A percentile compares a stretch with the other conserved stretches of the same genome.
phyloP scores from a whole-genome alignment of 1,140 invertebrate species.

The Schlechtendalia chinensis region DNA sequence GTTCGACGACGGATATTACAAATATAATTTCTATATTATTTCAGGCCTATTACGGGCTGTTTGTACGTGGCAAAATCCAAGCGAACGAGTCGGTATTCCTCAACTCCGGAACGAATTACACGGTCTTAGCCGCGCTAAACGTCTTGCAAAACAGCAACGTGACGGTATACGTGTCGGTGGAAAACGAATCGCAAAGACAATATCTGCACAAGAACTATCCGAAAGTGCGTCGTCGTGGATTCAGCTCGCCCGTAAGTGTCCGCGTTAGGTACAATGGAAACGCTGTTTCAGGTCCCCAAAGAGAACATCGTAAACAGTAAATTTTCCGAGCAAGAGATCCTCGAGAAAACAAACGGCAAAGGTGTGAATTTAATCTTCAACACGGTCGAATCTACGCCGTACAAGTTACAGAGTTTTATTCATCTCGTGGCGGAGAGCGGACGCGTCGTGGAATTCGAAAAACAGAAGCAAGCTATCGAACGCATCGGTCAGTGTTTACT shows the following conservation, averaged over 20 bases:
- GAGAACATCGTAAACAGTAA: constrained; percentile 15
- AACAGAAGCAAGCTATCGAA: constrained; percentile 25
- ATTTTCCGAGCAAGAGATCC: constrained; percentile 15
- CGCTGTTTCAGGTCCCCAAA: not conserved
- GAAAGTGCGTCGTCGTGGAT: not conserved
- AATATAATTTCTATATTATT: not conserved
- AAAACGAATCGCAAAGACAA: constrained; percentile 33
- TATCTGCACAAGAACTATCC: constrained; percentile 13
- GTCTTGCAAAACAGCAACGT: constrained; percentile 19
- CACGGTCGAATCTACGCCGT: not conserved
- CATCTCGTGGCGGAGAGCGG: constrained; percentile 37
- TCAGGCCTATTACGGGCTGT: constrained; percentile 82
- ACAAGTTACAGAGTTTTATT: constrained; percentile 38
- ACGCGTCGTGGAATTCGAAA: constrained; percentile 49
- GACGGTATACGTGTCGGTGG: constrained; percentile 14
- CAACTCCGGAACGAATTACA: constrained; percentile 92
- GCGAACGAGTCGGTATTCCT: constrained; percentile 84
- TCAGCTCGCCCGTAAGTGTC: too few relatives aligned
- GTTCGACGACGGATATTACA: too few relatives aligned
- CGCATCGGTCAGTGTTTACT: constrained; percentile 5
- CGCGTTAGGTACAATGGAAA: not conserved
- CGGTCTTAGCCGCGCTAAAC: constrained; percentile 79
- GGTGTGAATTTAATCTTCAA: constrained; percentile 49
- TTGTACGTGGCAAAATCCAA: constrained; percentile 78
- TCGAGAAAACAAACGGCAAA: constrained; percentile 36